Conservation (phyloP, 2,113 vertebrate species). For the Cryptotis parvus region DNA sequence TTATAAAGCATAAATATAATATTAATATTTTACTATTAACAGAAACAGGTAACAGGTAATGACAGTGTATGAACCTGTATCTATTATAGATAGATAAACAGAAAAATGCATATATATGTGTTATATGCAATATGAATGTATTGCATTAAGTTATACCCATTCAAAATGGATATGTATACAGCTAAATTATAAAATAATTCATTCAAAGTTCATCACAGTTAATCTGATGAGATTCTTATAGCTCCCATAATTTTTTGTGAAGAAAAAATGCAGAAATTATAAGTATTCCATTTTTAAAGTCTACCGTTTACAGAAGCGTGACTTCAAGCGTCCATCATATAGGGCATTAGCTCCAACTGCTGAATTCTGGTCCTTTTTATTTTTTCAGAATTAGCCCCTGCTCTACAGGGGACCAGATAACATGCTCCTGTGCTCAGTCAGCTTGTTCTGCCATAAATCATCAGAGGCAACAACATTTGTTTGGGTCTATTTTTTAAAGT, state of each 20-base stretch:
- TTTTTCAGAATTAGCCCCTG: slow-evolving; percentile 46
- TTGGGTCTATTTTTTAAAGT: slow-evolving; percentile 49
- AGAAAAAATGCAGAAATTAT: background rate
- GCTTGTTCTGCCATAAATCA: slow-evolving; percentile 67
- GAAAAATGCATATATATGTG: background rate
- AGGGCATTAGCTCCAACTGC: background rate
- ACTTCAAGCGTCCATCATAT: background rate
- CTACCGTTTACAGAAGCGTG: background rate
- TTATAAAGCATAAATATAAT: background rate
- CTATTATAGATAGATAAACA: background rate
- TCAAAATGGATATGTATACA: background rate
- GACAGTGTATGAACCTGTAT: background rate
- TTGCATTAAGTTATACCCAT: background rate
- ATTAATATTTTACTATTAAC: no score
- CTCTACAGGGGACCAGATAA: slow-evolving; percentile 29
- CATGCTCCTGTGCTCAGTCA: background rate
- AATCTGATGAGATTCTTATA: slow-evolving; percentile 51
- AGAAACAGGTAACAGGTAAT: no score
- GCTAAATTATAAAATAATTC: slow-evolving; percentile 14
- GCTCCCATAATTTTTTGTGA: slow-evolving; percentile 11
- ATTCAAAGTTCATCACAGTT: slow-evolving; percentile 1
- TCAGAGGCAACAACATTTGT: slow-evolving; percentile 49
- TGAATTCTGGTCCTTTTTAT: background rate
- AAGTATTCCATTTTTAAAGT: background rate
- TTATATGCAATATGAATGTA: no score